These are phyloP conservation scores for Drosophila eugracilis DNA, from an alignment of 1,140 invertebrate genomes.

Conservation along the genomic window DNA sequence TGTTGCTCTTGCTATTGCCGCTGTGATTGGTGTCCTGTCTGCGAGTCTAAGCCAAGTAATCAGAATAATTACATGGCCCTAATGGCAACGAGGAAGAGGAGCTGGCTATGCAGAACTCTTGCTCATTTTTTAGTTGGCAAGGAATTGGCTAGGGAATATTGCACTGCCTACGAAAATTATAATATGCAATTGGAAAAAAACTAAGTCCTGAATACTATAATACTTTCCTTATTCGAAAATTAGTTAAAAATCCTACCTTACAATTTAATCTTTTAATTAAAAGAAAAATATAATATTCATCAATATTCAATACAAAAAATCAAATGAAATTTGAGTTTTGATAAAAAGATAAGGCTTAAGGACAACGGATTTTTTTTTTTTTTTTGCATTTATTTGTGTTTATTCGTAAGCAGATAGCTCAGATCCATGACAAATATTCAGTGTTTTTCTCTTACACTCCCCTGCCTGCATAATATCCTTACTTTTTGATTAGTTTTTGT, in stretches of 20 bases:
- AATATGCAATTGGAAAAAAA: neutral
- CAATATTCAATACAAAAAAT: no score
- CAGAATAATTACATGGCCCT: slow-evolving; percentile 78
- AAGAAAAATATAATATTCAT: neutral
- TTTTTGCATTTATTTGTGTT: slow-evolving; percentile 4
- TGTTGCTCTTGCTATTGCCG: slow-evolving; percentile 20
- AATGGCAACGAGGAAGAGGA: slow-evolving; percentile 55
- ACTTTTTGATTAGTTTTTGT: slow-evolving; percentile 38
- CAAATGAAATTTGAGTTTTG: neutral
- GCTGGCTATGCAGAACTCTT: slow-evolving; percentile 52
- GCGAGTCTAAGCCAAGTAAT: slow-evolving; percentile 64
- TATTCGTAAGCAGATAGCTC: neutral
- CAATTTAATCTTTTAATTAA: no score
- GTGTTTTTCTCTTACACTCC: neutral
- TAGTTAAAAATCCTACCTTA: no score
- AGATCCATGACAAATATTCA: slow-evolving; percentile 9
- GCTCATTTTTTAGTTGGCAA: slow-evolving; percentile 48
- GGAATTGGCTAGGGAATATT: slow-evolving; percentile 8
- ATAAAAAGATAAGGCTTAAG: neutral
- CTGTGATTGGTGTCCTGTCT: slow-evolving; percentile 41
- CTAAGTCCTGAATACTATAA: no score
- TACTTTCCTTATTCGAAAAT: no score
- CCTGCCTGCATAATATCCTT: neutral
- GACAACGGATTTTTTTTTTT: neutral
- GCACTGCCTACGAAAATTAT: neutral